Conservation (phyloP, 2,113 vertebrate species). For the Porphyrio hochstetteri region DNA sequence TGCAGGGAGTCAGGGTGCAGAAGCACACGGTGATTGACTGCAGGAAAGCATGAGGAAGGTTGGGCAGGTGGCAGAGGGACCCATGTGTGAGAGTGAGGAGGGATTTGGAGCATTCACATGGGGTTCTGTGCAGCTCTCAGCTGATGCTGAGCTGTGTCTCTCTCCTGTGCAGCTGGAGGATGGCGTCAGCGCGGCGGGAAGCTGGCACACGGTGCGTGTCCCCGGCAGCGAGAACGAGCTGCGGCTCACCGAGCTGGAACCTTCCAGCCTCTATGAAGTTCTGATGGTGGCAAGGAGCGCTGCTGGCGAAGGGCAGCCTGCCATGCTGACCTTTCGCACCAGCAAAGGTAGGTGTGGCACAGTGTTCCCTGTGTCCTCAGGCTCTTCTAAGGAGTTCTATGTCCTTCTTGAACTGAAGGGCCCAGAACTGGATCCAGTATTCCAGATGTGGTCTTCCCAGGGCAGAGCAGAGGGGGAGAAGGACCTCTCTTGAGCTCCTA, state of each 20-base stretch:
- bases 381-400: too few relatives aligned
- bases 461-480: too few relatives aligned
- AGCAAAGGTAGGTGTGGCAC: slow-evolving; percentile 85
- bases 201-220: slow-evolving; percentile 92
- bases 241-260: slow-evolving; percentile 87
- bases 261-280: slow-evolving; percentile 95
- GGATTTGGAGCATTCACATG: fast-evolving
- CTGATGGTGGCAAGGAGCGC: slow-evolving; percentile 93
- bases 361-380: background rate
- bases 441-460: too few relatives aligned
- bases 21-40: background rate
- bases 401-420: too few relatives aligned
- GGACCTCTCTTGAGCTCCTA: too few relatives aligned
- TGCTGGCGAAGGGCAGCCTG: slow-evolving; percentile 90
- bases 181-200: slow-evolving; percentile 71
- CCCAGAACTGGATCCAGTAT: too few relatives aligned
- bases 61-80: background rate
- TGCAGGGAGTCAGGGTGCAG: background rate
- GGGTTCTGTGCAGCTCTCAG: fast-evolving
- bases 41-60: background rate
- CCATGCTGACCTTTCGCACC: slow-evolving; percentile 98
- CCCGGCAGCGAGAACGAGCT: slow-evolving; percentile 94
- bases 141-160: background rate
- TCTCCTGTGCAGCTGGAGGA: slow-evolving; percentile 83
- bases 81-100: fast-evolving